Base-by-base conservation (phyloP, 2,888 invertebrate genomes). In the Torymus aiolomorphi region DNA sequence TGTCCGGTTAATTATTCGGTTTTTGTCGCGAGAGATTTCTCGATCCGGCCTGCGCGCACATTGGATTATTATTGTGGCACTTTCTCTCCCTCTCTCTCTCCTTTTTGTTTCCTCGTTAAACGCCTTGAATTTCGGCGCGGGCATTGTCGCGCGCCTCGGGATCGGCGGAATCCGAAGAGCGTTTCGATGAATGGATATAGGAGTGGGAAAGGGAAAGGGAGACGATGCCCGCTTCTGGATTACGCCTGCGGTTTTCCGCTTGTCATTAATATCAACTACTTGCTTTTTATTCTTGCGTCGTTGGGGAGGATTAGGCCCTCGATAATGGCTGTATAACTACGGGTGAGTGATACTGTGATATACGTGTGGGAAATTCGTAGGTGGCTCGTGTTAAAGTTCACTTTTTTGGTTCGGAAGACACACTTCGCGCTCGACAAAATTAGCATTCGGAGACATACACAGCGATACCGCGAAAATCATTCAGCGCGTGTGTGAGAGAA, bases 1-100 rank as follows among this genome's bases (percentile, higher is more conserved):
- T 88, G 88, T 88, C 83, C 85, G 83, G 85, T 87, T 89, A 89
- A 89, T 89, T 89, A 89, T 89, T 87, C 87, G 87, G 87, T 88
- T 75, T 87, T 87, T 87, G 88, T 87, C 85, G 85, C 81, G 85
- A 85, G 85, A 85, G 86, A 88, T 89, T 86, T 86, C 86, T 84
- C 84, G 84, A 87, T 85, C 84, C 80, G 79, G 82, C 76, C 82
- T 42, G 42, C 16, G 13, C 12, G 12, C 13, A 14, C 16, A 31
- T 51, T 31, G 71, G 71, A 70, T 71, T 52, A 76, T 72, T 79
- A 51, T 70, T 82, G 80, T 79, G 61, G 70, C 82, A 74, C 82
- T 71, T 75, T 76, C 71, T 71, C 42, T 24, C 24, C 3, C 31
- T 31, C 31, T 42, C 42, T 42, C 42, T 8, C 42, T 42, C 8